phyloP scores from a whole-genome alignment of 2,888 invertebrate species.

The Anodontia alba region DNA sequence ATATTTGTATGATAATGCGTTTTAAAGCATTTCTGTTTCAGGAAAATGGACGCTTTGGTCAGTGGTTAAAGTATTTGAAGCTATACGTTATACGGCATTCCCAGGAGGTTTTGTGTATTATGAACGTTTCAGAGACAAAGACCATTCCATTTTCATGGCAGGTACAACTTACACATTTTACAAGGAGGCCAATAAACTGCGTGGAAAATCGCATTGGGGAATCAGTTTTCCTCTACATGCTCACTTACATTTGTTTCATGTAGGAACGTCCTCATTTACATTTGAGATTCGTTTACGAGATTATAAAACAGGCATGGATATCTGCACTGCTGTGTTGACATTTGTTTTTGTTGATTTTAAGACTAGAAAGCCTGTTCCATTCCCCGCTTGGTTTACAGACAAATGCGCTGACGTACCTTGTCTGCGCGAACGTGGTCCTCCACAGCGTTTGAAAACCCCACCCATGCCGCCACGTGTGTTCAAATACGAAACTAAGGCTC shows the following conservation, averaged over 20 bases:
- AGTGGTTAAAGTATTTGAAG: conserved; percentile 54
- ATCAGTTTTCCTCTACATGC: conserved; percentile 40
- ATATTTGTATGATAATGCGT: no score
- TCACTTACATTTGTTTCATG: conserved; percentile 39
- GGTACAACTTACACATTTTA: conserved; percentile 42
- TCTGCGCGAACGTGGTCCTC: background rate
- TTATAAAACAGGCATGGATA: conserved; percentile 25
- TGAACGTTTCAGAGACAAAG: conserved; percentile 42
- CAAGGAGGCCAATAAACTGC: conserved; percentile 27
- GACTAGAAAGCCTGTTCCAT: conserved; percentile 44
- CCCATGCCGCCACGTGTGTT: conserved; percentile 40
- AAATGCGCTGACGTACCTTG: conserved; percentile 21
- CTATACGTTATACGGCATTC: conserved; percentile 48
- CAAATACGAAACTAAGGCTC: conserved; percentile 26
- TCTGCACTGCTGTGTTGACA: conserved; percentile 36
- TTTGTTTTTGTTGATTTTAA: conserved; percentile 59
- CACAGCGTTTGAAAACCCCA: conserved; percentile 33
- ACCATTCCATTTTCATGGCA: conserved; percentile 61
- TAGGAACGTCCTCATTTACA: conserved; percentile 51
- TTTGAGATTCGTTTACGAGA: conserved; percentile 33
- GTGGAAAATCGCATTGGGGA: conserved; percentile 48
- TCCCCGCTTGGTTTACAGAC: conserved; percentile 51
- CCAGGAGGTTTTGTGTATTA: conserved; percentile 45
- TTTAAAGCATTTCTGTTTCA: no score
- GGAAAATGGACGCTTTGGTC: conserved; percentile 60